These are phyloP conservation scores for Amphipyra berbera DNA, from an alignment of 2,888 invertebrate species.

Conservation along the genomic window DNA sequence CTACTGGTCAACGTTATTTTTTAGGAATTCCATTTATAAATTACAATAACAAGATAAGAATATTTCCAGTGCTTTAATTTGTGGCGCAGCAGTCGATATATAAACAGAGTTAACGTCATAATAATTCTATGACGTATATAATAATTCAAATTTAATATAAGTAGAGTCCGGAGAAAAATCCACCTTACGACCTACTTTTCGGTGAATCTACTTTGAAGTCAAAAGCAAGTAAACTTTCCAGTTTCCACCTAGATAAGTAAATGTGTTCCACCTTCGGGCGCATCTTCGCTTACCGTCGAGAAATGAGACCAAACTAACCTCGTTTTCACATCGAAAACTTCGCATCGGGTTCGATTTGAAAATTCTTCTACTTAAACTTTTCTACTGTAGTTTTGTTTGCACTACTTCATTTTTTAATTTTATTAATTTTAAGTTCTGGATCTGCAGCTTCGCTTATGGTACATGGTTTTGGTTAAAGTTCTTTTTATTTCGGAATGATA, in stretches of 20 bases:
- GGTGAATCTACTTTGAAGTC: constrained; percentile 32
- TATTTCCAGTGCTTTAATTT: no score
- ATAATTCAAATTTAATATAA: constrained; percentile 4
- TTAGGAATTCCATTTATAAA: no score
- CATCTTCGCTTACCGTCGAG: constrained; percentile 27
- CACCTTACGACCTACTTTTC: constrained; percentile 25
- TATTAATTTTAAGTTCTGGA: no score
- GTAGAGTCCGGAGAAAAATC: constrained; percentile 9
- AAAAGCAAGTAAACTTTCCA: constrained; percentile 43
- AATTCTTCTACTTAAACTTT: neutral
- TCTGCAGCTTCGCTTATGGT: no score
- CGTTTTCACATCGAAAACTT: constrained; percentile 21
- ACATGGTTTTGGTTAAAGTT: no score
- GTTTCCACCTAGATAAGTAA: constrained; percentile 40
- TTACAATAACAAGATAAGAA: no score
- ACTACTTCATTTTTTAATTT: neutral
- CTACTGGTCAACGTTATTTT: no score
- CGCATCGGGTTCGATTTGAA: constrained; percentile 12
- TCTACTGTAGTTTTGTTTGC: neutral
- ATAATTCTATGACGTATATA: neutral
- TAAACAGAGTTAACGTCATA: neutral
- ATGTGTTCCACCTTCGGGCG: constrained; percentile 38
- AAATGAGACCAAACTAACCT: constrained; percentile 45
- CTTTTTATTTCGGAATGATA: no score
- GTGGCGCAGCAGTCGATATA: no score